Evolutionary conservation across 92 coral and sea anemone species (phyloP).

Genomic region (Bergia puertoricense): DNA sequence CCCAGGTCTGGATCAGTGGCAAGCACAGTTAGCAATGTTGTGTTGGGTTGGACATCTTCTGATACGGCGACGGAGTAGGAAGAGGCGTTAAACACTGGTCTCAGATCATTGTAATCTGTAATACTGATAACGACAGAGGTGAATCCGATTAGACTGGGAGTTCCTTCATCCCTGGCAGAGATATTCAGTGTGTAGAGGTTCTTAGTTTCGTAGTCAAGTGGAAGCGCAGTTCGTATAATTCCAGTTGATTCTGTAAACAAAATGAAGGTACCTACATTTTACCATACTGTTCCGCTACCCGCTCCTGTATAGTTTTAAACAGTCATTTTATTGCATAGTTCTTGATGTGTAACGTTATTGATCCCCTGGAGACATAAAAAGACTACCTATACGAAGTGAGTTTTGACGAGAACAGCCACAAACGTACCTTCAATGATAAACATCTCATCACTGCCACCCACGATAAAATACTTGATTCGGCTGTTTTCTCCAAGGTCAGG

Average conservation of each 20-base stretch:
- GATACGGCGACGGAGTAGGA: constrained; percentile 55
- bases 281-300: background rate
- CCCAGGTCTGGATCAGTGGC: constrained; percentile 53
- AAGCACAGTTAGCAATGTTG: constrained; percentile 55
- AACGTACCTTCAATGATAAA: constrained; percentile 53
- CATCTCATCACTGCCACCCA: constrained; percentile 42
- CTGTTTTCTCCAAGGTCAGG: constrained; percentile 46
- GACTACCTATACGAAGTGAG: background rate
- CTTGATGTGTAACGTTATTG: background rate
- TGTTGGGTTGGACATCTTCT: constrained; percentile 62
- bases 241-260: constrained; percentile 61
- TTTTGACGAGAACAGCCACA: background rate
- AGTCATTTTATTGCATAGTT: background rate
- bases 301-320: background rate
- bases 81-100: constrained; percentile 62
- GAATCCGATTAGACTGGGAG: constrained; percentile 48
- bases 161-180: constrained; percentile 68
- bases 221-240: constrained; percentile 50
- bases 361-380: background rate
- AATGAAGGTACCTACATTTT: background rate
- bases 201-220: constrained; percentile 71
- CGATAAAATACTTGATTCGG: constrained; percentile 36
- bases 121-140: constrained; percentile 51
- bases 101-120: constrained; percentile 66
- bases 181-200: constrained; percentile 57